Base-by-base conservation (phyloP, 2,113 vertebrate genomes). In the Leucosticte australis region DNA sequence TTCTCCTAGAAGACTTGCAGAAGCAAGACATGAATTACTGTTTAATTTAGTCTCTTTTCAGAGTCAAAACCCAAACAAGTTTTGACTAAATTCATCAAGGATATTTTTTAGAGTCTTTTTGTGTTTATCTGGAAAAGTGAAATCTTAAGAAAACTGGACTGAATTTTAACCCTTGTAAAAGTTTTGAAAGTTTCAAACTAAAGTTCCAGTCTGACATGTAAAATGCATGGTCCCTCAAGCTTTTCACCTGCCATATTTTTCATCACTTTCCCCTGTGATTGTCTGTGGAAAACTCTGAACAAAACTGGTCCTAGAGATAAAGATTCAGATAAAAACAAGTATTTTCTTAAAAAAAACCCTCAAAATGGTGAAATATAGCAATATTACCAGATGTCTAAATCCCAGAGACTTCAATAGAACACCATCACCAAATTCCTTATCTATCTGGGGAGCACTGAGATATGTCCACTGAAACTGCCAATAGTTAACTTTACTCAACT, bases 1-100 rank as follows among this genome's bases (percentile, higher is more conserved):
- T 69, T 14, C 26, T 84, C 31, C 56, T 92, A 65, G 46, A 92
- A 65, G 37, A 73, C 28, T 57, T 76, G n/a, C 12, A 65, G 37
- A 73, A 90, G 37, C 0, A 7, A 80, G 53, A 76, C 10, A 62
- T 6, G 91, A 89, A 92, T 49, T 49, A 39, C 15, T 35, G 14
- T 64, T 92, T 83, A 80, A 83, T 89, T 94, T 71, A 64, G 31
- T 64, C 27, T 73, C 37, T 82, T 73, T n/a, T 94, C 70, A 82
- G 1, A 44, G 59, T 79, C 78, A 95, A 87, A 82, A 69, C 7
- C 14, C 63, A 78, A 91, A 79, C 57, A 57, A 42, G 8, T 53
- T 90, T 83, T 94, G 85, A 77, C 70, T 65, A 83, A 68, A 92
- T 85, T 65, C 42, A 88, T 41, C 39, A 73, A 62, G 15, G 65